phyloP scores from a whole-genome alignment of 2,888 invertebrate species.

The Gymnosoma rotundatum region DNA sequence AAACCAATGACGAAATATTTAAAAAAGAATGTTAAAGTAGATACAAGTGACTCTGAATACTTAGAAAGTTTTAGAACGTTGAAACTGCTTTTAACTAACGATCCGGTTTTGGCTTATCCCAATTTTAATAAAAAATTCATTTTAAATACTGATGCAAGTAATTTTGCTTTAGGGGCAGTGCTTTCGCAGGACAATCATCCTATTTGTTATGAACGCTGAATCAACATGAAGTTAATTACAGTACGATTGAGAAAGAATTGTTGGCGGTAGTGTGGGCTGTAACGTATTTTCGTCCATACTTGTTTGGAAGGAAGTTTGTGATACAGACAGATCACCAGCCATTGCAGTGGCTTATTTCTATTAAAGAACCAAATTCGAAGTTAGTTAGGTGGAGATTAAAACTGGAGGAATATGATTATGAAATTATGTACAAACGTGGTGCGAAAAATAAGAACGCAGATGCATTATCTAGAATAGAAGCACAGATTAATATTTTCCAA shows the following conservation, averaged over 20 bases:
- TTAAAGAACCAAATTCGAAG: background rate
- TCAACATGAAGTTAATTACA: background rate
- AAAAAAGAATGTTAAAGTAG: background rate
- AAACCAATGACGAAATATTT: background rate
- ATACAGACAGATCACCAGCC: background rate
- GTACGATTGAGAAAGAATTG: background rate
- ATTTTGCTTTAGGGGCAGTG: slow-evolving; percentile 1
- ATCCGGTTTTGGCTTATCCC: slow-evolving; percentile 8
- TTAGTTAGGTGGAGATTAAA: background rate
- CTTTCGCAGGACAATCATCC: slow-evolving; percentile 5
- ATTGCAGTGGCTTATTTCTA: background rate
- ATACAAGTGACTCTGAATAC: background rate
- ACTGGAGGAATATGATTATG: no score
- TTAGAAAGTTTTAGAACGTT: background rate
- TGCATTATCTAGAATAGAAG: no score
- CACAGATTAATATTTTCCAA: no score
- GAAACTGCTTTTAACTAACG: background rate
- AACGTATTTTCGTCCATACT: background rate
- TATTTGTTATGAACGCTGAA: slow-evolving; percentile 7
- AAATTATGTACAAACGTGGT: no score
- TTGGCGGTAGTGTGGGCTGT: background rate
- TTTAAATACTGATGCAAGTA: slow-evolving; percentile 14
- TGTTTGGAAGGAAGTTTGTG: background rate
- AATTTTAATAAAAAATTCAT: slow-evolving; percentile 15
- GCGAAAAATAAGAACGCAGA: no score